Base-by-base conservation (phyloP, 2,888 invertebrate genomes). In the Macaria liturata region DNA sequence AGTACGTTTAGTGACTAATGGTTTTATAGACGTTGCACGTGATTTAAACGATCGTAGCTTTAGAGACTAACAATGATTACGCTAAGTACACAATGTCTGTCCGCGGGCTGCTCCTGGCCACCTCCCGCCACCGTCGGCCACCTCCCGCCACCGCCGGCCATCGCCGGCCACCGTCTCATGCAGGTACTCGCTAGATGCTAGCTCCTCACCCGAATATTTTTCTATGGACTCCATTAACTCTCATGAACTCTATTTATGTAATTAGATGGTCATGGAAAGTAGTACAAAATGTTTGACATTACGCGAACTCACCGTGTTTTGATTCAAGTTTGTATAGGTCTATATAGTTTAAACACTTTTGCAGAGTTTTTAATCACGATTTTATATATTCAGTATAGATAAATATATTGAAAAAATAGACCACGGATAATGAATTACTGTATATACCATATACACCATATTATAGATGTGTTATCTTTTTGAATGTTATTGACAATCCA, bases 261-360 rank as follows among this genome's bases (percentile, higher is more conserved):
- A 44, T 55, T 50, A 51, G 60, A 53, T 75, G 67, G 68, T 76
- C 70, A 71, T 70, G 66, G 75, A 69, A 72, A 66, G 67, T 77
- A 76, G 76, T 76, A 78, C 77, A 80, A 78, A 73, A 69, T 71
- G 72, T 77, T 76, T 75, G 72, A 75, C 72, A 71, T 76, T 71
- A 71, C 71, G 72, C 75, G 69, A 61, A 70, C 74, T 76, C 72
- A 65, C 73, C 72, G 74, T 75, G 72, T 76, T 76, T 75, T 72
- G 67, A 77, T 74, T 74, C 69, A 74, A 72, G 64, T 77, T 75
- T 79, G 72, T 72, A 72, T 72, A 75, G 68, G 72, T 51, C 37
- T 56, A 59, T 51, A 68, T 62, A 67, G 59, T 58, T 60, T 48
- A 51, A 56, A 52, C 57, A 54, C 49, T 58, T 62, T 57, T 59